Percentiles rank a stretch among this genome's conserved stretches.
Evolutionary conservation across 92 coral and sea anemone species (phyloP).

Genomic region (Zoanthus sansibaricus): DNA sequence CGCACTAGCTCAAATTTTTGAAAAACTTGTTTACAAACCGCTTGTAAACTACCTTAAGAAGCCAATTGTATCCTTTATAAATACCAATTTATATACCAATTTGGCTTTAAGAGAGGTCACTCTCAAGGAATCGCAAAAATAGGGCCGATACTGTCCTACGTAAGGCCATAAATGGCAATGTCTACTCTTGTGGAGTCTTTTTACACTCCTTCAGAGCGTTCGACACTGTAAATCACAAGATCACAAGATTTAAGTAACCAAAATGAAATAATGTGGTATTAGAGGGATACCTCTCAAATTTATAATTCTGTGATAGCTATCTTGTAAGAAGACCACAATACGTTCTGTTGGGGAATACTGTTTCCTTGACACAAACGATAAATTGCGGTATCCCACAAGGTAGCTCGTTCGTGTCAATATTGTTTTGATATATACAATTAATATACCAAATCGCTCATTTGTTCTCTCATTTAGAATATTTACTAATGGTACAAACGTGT

Average conservation of each 20-base stretch:
- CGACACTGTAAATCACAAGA: constrained; percentile 45
- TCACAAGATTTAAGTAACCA: constrained; percentile 28
- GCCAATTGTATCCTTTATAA: constrained; percentile 30
- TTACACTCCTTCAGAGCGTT: constrained; percentile 55
- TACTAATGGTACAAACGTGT: constrained; percentile 56
- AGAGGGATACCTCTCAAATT: constrained; percentile 43
- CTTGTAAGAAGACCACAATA: constrained; percentile 22
- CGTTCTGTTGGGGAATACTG: constrained; percentile 29
- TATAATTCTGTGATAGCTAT: constrained; percentile 23
- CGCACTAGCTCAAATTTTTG: constrained; percentile 57
- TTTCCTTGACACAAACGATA: constrained; percentile 42
- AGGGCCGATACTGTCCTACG: neutral
- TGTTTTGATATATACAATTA: constrained; percentile 48
- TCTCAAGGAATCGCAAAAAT: constrained; percentile 39
- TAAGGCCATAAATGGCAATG: constrained; percentile 23
- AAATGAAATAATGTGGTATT: constrained; percentile 41
- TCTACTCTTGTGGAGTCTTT: constrained; percentile 52
- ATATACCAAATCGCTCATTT: constrained; percentile 56
- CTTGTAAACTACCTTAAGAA: constrained; percentile 52
- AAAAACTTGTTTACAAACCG: constrained; percentile 55
- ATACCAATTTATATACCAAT: constrained; percentile 53
- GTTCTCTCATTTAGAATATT: constrained; percentile 45
- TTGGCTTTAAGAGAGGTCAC: constrained; percentile 50
- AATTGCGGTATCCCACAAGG: constrained; percentile 54
- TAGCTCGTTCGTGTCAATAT: constrained; percentile 37